Base-by-base conservation (phyloP, 2,797 vertebrate genomes). In the Paramormyrops hopkinsi region DNA sequence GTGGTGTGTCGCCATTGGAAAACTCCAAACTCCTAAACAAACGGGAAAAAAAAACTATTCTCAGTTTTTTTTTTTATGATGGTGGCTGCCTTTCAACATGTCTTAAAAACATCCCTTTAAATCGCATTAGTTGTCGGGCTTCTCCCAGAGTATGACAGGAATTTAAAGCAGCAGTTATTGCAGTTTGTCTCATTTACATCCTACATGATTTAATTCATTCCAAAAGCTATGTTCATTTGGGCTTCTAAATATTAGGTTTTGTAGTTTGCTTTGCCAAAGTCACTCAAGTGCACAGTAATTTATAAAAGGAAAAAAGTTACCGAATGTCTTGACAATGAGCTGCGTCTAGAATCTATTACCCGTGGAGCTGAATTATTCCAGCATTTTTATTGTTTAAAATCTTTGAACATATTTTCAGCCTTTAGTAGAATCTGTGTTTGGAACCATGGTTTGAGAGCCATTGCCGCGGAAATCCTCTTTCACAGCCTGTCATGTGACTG, bases 121-220 rank as follows among this genome's bases (percentile, higher is more conserved):
- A 53, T 25, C 4, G n/a, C 46, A 51, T 85, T 51, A 50, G 79
- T 1, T 41, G 17, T 8, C 0, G 0, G 79, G 44, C 79, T 84
- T 46, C n/a, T 46, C n/a, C 82, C 9, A 4, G 82, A 51, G 22
- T 29, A 50, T 25, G 19, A 50, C 44, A 85, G 83, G 44, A 46
- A 33, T 85, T 25, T 33, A 25, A 85, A 44, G 37, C 11, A 79
- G 73, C 73, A 44, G 33, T 44, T 79, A 79, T 44, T 51, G 46
- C 46, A 29, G 83, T 85, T 51, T 50, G 83, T 85, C 50, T 51
- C 41, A 51, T 84, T 84, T 84, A 85, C 83, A 85, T 50, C 44
- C 25, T 50, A 29, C 50, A 85, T 19, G 22, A 22, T 85, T 53
- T 85, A 50, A 50, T 50, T 85, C 83, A 46, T 85, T 51, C 83